These are phyloP conservation scores for Acrocyrtus sp. DNA, from an alignment of 2,888 invertebrate species.

Conservation along the genomic window DNA sequence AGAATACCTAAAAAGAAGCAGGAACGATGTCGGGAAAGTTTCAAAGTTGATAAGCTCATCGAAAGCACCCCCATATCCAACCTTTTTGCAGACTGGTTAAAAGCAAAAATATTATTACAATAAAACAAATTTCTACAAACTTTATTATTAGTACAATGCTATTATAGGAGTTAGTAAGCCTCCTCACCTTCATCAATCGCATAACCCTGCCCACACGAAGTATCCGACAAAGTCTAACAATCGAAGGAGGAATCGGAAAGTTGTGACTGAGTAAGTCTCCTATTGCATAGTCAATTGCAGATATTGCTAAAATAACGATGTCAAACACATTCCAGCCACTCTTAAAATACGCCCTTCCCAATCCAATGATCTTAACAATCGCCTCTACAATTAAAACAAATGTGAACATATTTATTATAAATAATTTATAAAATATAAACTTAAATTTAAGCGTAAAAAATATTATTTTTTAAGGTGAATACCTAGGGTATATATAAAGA, in stretches of 20 bases:
- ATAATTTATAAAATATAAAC: neutral
- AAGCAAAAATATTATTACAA: neutral
- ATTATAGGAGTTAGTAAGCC: too few relatives aligned
- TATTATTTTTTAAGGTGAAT: too few relatives aligned
- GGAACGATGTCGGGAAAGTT: conserved; percentile 94
- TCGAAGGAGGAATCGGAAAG: conserved; percentile 93
- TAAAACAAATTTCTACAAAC: neutral
- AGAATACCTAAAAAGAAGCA: conserved; percentile 85
- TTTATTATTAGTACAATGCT: neutral
- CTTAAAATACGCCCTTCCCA: conserved; percentile 93
- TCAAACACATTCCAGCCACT: conserved; percentile 97
- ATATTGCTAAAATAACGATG: conserved; percentile 89
- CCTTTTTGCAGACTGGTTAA: neutral
- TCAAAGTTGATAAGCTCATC: conserved; percentile 82
- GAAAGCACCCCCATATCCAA: conserved; percentile 5
- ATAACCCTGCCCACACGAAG: conserved; percentile 97
- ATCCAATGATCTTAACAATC: conserved; percentile 91
- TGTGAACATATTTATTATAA: conserved; percentile 1
- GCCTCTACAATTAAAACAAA: conserved; percentile 77
- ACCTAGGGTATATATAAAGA: conserved; percentile 68
- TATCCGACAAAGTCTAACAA: conserved; percentile 96
- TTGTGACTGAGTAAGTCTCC: conserved; percentile 88
- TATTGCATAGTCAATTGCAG: conserved; percentile 71
- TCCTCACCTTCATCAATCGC: conserved; percentile 88
- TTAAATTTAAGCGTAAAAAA: neutral